Percentiles rank a stretch among this genome's conserved stretches.
Conservation (phyloP, 2,888 invertebrate genomes). For the Folsomia candida region DNA sequence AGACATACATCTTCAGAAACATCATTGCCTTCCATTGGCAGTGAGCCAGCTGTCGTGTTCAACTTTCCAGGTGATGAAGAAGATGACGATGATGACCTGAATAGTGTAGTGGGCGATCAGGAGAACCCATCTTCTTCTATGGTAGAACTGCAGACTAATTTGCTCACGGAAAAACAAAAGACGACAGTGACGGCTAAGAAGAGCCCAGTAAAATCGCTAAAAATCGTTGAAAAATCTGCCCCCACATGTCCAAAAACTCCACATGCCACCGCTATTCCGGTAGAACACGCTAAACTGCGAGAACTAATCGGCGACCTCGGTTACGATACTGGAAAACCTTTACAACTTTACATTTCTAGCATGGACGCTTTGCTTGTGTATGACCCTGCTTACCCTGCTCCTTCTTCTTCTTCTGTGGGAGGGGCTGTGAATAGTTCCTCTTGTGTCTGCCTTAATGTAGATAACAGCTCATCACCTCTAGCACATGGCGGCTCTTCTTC, state of each 20-base stretch:
- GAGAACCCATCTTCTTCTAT: neutral
- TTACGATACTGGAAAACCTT: slow-evolving; percentile 43
- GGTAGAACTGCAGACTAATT: neutral
- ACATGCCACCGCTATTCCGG: neutral
- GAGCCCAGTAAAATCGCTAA: neutral
- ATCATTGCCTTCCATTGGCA: slow-evolving; percentile 44
- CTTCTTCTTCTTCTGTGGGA: slow-evolving; percentile 10
- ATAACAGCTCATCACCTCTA: neutral
- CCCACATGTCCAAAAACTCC: neutral
- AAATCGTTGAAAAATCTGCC: neutral
- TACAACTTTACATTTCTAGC: slow-evolving; percentile 48
- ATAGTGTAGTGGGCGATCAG: no score
- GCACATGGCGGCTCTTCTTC: slow-evolving; percentile 9
- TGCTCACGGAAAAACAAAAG: no score
- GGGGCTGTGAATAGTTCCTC: slow-evolving; percentile 2
- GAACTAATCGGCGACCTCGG: slow-evolving; percentile 44
- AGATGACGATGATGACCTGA: neutral
- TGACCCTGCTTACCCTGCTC: slow-evolving; percentile 27
- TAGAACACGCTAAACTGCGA: slow-evolving; percentile 16
- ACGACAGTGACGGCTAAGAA: neutral
- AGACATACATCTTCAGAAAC: slow-evolving; percentile 25
- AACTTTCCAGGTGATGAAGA: slow-evolving; percentile 22
- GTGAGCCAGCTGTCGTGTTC: slow-evolving; percentile 46
- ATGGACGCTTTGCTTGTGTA: slow-evolving; percentile 50
- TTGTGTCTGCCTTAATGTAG: neutral